Evolutionary conservation across 1,140 invertebrate species (phyloP).

Genomic region (Drosophila suzukii): DNA sequence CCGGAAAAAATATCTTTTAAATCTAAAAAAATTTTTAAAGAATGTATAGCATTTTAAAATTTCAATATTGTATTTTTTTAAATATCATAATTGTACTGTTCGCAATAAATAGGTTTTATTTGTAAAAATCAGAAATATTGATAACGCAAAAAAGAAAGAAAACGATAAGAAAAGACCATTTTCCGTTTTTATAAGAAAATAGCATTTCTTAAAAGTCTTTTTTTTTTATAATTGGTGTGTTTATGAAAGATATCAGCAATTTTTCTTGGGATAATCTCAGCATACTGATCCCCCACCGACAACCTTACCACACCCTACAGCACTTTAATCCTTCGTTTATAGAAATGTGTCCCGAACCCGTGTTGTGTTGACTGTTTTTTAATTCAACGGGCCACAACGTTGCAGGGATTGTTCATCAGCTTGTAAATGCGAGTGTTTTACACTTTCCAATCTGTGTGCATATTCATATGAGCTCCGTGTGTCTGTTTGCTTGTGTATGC

Average conservation of each 20-base stretch:
- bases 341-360: slow-evolving; percentile 5
- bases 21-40: no score
- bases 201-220: no score
- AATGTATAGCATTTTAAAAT: no score
- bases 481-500: slow-evolving; percentile 38
- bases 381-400: slow-evolving; percentile 31
- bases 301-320: not conserved
- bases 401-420: slow-evolving; percentile 47
- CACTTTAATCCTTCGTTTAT: not conserved
- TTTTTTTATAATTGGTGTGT: no score
- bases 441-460: slow-evolving; percentile 57
- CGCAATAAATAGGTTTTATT: no score
- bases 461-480: slow-evolving; percentile 35
- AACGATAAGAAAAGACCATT: no score
- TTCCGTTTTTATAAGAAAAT: no score
- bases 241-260: not conserved
- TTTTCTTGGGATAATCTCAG: not conserved
- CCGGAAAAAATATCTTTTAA: no score
- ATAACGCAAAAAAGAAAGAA: no score
- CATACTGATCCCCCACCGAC: slow-evolving; percentile 1
- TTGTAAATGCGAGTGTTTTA: slow-evolving; percentile 51
- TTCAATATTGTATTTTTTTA: no score
- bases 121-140: no score
- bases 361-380: slow-evolving; percentile 47
- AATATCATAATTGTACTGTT: no score